These are phyloP conservation scores for Heptranchias perlo DNA, from an alignment of 2,113 vertebrate genomes.

Conservation along the genomic window DNA sequence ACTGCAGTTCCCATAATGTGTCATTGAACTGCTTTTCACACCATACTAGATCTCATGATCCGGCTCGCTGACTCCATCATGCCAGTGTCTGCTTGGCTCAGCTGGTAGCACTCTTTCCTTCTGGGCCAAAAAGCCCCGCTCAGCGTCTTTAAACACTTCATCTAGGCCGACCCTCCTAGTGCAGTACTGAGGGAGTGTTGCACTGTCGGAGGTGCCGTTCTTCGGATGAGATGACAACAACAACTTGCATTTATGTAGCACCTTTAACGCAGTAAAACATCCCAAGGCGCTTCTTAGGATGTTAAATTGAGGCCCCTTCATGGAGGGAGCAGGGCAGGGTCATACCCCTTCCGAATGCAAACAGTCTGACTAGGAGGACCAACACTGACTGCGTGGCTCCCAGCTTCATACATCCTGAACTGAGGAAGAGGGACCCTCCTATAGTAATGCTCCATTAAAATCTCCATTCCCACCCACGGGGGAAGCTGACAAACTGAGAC, in stretches of 20 bases:
- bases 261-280: no score
- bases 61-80: background rate
- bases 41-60: background rate
- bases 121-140: background rate
- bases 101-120: background rate
- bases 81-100: background rate
- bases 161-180: background rate
- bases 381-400: background rate
- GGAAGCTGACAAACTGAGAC: background rate
- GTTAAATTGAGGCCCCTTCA: background rate
- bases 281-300: no score
- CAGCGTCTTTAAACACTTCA: background rate
- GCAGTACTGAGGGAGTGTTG: background rate
- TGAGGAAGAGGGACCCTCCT: background rate
- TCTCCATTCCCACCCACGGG: background rate
- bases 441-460: background rate
- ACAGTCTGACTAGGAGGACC: no score
- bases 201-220: background rate
- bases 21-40: background rate
- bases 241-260: no score
- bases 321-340: no score
- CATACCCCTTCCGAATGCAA: background rate
- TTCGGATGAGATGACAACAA: background rate
- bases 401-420: background rate
- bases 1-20: constrained; percentile 17